phyloP scores from a whole-genome alignment of 2,797 vertebrate species.

The Cryptoblepharus egeriae region DNA sequence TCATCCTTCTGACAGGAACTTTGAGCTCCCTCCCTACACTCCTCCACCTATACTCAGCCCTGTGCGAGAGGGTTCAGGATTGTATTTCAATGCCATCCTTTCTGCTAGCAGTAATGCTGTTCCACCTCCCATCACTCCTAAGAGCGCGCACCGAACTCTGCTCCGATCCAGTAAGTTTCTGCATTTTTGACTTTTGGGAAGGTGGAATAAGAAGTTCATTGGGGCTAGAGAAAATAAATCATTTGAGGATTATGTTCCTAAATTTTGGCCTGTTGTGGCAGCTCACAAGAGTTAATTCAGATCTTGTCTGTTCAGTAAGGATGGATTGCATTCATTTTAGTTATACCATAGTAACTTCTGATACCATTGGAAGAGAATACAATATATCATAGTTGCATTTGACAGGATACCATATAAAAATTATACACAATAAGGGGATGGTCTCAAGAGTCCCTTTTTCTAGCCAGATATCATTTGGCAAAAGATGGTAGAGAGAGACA shows the following conservation, averaged over 20 bases:
- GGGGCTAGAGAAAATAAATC: not conserved
- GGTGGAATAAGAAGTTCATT: not conserved
- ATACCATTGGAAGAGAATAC: not conserved
- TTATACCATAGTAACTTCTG: constrained; percentile 33
- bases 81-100: constrained; percentile 97
- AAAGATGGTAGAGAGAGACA: not conserved
- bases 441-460: not conserved
- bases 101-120: constrained; percentile 83
- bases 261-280: not conserved
- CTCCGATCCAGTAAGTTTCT: constrained; percentile 91
- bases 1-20: constrained; percentile 83
- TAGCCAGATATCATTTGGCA: not conserved
- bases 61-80: constrained; percentile 94
- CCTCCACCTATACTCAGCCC: constrained; percentile 98
- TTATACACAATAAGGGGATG: not conserved
- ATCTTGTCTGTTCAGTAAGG: not conserved
- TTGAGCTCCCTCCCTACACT: constrained; percentile 94
- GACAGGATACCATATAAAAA: not conserved
- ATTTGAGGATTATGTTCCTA: not conserved
- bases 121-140: constrained; percentile 91
- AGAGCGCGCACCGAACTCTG: constrained; percentile 92
- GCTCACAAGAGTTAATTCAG: not conserved
- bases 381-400: not conserved
- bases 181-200: not conserved
- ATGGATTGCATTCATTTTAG: not conserved